phyloP scores from a whole-genome alignment of 1,140 invertebrate species.

The Nasonia longicornis region DNA sequence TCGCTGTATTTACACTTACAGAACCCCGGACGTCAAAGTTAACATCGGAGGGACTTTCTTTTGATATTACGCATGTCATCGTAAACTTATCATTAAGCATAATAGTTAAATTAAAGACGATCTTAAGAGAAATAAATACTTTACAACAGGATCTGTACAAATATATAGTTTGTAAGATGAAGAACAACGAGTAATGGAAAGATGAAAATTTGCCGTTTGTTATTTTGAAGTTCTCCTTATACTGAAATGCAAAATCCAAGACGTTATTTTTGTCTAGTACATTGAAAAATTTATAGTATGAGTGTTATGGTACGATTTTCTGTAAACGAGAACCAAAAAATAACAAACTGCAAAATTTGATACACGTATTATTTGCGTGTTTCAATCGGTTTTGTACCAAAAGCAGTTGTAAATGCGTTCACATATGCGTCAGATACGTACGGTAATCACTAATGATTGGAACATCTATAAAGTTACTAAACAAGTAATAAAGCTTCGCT shows the following conservation, averaged over 20 bases:
- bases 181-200: conserved; percentile 2
- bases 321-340: background rate
- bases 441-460: background rate
- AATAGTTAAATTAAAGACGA: conserved; percentile 1
- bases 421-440: conserved; percentile 7
- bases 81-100: conserved; percentile 2
- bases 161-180: conserved; percentile 21
- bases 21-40: conserved; percentile 40
- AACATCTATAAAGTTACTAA: conserved; percentile 9
- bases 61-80: conserved; percentile 24
- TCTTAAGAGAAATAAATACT: conserved; percentile 33
- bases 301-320: no score
- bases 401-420: background rate
- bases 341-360: background rate
- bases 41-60: conserved; percentile 24
- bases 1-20: conserved; percentile 40
- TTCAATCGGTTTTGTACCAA: background rate
- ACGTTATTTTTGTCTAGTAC: no score
- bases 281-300: no score
- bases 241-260: no score
- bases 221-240: background rate
- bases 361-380: background rate
- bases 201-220: conserved; percentile 1
- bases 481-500: conserved; percentile 6
- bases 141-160: conserved; percentile 19